Base-by-base conservation (phyloP, 1,140 invertebrate genomes). In the Nautilus pompilius region DNA sequence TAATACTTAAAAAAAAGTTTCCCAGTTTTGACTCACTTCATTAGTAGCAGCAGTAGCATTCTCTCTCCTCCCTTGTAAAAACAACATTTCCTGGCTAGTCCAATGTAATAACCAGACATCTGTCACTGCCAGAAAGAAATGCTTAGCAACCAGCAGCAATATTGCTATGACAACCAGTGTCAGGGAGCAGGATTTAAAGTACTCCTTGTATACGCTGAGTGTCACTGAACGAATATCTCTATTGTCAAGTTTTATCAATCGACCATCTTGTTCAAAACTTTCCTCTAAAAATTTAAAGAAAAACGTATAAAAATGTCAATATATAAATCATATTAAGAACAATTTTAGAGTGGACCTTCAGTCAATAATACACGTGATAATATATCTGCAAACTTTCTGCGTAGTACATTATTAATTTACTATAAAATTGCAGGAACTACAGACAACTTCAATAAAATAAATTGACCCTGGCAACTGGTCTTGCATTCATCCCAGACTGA, bases 221-320 rank as follows among this genome's bases (percentile, higher is more conserved):
- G 86, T 85, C 64, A 90, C 88, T 68, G 86, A 83, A 0, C 89
- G 88, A 68, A 86, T 87, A 71, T 88, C 87, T 66, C 87, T 74
- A 68, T 89, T 87, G 66, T 87, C 87, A 49, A 85, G 84, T 60
- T 77, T 69, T 4, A 82, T 74, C 34, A 84, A 60, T 53, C 74
- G 75, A 6, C 77, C 78, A 46, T 63, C 58, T 29, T 65, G 60
- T n/a, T 58, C 48, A 34, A 33, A 20, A 15, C 17, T 29, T 30
- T 32, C 55, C 17, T 36, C 29, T 57, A 17, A 8, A 30, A 22
- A 3, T 10, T 33, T 10, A 32, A 17, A 34, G 24, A 33, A n/a
- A 10, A 41, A 13, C 36, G 10, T 10, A 41, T 13, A 41, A n/a
- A 41, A 41, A n/a, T 41, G 10, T 41, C n/a, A 13, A 13, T n/a